Percentiles rank a stretch among this genome's conserved stretches.
phyloP scores from a whole-genome alignment of 23 tunicate species.

The Styela plicata region DNA sequence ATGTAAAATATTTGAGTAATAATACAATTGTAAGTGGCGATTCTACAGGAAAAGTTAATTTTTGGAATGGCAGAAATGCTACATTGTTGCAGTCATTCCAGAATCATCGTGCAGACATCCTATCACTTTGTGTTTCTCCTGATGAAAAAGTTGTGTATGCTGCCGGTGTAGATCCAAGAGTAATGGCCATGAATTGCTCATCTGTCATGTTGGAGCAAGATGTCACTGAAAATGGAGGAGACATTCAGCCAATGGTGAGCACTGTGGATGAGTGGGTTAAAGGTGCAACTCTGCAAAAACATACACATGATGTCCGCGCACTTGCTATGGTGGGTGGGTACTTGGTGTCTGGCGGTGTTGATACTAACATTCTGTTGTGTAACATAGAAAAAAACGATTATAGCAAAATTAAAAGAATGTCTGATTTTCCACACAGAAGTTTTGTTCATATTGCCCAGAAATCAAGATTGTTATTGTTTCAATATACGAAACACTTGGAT shows the following conservation, averaged over 20 bases:
- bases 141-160: slow-evolving; percentile 47
- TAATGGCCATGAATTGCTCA: slow-evolving; percentile 12
- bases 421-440: slow-evolving; percentile 55
- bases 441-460: slow-evolving; percentile 33
- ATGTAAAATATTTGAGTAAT: slow-evolving; percentile 55
- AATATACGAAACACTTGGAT: slow-evolving; percentile 57
- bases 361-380: slow-evolving; percentile 38
- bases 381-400: neutral
- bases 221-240: slow-evolving; percentile 3
- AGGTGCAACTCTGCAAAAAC: slow-evolving; percentile 44
- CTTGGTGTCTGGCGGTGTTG: slow-evolving; percentile 81
- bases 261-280: slow-evolving; percentile 42
- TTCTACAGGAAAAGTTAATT: slow-evolving; percentile 67
- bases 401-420: slow-evolving; percentile 20
- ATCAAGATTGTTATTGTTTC: slow-evolving; percentile 35
- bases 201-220: slow-evolving; percentile 3
- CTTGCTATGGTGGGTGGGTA: slow-evolving; percentile 22
- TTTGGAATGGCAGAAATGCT: slow-evolving; percentile 72
- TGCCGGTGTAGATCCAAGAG: slow-evolving; percentile 75
- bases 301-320: slow-evolving; percentile 83
- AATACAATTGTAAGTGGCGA: slow-evolving; percentile 84
- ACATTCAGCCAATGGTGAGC: neutral
- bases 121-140: slow-evolving; percentile 33
- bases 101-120: slow-evolving; percentile 64
- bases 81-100: slow-evolving; percentile 49